A percentile compares a stretch with the other conserved stretches of the same genome.
These are phyloP conservation scores for Drosophila gaucha DNA, from an alignment of 2,888 invertebrate genomes.

Conservation along the genomic window DNA sequence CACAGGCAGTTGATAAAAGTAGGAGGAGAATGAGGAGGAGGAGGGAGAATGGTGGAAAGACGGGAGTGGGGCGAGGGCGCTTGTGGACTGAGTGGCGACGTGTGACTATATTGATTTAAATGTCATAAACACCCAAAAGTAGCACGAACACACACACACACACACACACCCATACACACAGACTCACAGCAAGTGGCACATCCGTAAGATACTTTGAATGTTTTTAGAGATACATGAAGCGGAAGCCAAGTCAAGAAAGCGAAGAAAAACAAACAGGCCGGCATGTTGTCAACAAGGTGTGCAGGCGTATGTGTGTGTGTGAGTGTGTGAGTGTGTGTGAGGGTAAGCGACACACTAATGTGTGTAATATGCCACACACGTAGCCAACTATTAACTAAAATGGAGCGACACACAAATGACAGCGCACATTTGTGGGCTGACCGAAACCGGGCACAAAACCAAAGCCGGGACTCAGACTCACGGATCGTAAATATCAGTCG, in stretches of 20 bases:
- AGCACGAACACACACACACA: slow-evolving; percentile 40
- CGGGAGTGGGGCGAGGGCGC: background rate
- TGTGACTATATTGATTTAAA: slow-evolving; percentile 79
- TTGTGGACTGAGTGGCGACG: slow-evolving; percentile 24
- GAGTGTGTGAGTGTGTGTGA: slow-evolving; percentile 12
- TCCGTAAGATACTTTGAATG: slow-evolving; percentile 79
- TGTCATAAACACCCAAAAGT: slow-evolving; percentile 77
- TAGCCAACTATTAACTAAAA: slow-evolving; percentile 76
- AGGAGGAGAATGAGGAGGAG: no score
- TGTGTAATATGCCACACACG: slow-evolving; percentile 76
- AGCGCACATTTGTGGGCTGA: slow-evolving; percentile 61
- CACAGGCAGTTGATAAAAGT: background rate
- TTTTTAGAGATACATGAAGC: slow-evolving; percentile 65
- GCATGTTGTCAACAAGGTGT: slow-evolving; percentile 27
- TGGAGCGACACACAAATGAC: slow-evolving; percentile 61
- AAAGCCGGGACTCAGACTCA: slow-evolving; percentile 14
- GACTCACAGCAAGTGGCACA: slow-evolving; percentile 71
- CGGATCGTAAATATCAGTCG: slow-evolving; percentile 44
- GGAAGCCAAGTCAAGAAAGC: slow-evolving; percentile 72
- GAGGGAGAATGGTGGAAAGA: no score
- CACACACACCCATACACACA: slow-evolving; percentile 16
- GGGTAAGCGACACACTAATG: slow-evolving; percentile 59
- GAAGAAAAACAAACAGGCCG: slow-evolving; percentile 61
- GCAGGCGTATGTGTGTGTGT: slow-evolving; percentile 13
- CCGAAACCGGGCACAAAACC: no score